A percentile compares a stretch with the other conserved stretches of the same genome.
Conservation (phyloP, 1,140 invertebrate species). For the Brachionus rotundiformis region DNA sequence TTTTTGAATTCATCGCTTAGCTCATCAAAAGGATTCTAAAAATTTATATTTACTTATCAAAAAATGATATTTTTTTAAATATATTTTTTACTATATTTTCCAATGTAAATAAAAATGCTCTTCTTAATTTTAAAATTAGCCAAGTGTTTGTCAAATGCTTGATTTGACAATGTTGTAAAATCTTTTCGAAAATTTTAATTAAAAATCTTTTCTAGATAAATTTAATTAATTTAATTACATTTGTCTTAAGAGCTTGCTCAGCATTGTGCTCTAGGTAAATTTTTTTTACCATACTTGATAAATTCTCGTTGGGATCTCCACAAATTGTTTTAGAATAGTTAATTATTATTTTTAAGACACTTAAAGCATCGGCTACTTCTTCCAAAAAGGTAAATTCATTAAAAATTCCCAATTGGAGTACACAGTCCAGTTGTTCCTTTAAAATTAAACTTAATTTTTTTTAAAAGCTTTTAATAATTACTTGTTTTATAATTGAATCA, state of each 20-base stretch:
- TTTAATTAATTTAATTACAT: not conserved
- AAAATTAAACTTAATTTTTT: not conserved
- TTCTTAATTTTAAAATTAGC: constrained; percentile 10
- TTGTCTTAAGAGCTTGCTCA: not conserved
- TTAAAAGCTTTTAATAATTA: not conserved
- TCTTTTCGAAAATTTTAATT: not conserved
- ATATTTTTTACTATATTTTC: not conserved
- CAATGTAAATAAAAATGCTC: not conserved
- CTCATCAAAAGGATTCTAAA: constrained; percentile 29
- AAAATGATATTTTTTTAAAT: not conserved
- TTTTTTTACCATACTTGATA: not conserved
- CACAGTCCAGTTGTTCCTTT: not conserved
- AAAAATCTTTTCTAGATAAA: not conserved
- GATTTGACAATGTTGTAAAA: not conserved
- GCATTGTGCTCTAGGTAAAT: not conserved
- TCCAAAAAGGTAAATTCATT: not conserved
- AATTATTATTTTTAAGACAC: constrained; percentile 5
- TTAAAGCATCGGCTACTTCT: constrained; percentile 5
- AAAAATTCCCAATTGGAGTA: not conserved
- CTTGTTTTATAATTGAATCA: not conserved
- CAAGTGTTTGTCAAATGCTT: constrained; percentile 6
- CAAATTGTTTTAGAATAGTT: constrained; percentile 35
- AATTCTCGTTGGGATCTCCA: not conserved
- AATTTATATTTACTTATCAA: not conserved
- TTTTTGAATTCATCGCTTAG: not conserved